A percentile compares a stretch with the other conserved stretches of the same genome.
phyloP scores from a whole-genome alignment of 2,797 vertebrate species.

The Mionectes olivaceus region DNA sequence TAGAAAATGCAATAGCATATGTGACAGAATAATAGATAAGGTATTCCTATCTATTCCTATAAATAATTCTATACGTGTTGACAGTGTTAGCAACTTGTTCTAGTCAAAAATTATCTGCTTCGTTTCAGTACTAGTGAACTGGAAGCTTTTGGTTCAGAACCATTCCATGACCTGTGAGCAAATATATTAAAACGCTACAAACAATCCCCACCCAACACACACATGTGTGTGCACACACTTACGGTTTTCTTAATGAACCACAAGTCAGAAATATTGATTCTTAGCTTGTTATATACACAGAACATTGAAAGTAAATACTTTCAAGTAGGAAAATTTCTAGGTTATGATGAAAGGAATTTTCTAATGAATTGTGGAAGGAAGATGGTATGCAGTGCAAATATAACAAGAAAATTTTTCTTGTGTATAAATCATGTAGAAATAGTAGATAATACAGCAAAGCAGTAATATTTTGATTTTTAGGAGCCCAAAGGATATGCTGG shows the following conservation, averaged over 20 bases:
- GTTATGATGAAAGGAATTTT: neutral
- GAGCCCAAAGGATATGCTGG: neutral
- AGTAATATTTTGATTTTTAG: neutral
- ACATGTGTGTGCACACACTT: accelerated
- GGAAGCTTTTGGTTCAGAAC: neutral
- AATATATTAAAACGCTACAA: neutral
- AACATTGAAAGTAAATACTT: neutral
- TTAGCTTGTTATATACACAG: neutral
- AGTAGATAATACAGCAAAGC: neutral
- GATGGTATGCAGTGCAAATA: neutral
- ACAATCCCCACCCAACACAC: accelerated
- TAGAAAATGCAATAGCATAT: neutral
- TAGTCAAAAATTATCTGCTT: neutral
- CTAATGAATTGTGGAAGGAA: neutral
- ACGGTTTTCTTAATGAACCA: neutral
- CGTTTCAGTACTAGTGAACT: neutral
- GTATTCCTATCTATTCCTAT: neutral
- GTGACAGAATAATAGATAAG: neutral
- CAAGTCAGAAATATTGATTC: neutral
- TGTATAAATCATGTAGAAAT: neutral
- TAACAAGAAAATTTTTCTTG: neutral
- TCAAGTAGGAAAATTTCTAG: neutral
- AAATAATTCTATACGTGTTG: neutral
- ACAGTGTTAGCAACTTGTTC: neutral
- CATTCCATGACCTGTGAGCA: neutral